Evolutionary conservation across 2,888 invertebrate species (phyloP), one percentile per base, ranked within the genome.

Genomic region (Unio pictorum): DNA sequence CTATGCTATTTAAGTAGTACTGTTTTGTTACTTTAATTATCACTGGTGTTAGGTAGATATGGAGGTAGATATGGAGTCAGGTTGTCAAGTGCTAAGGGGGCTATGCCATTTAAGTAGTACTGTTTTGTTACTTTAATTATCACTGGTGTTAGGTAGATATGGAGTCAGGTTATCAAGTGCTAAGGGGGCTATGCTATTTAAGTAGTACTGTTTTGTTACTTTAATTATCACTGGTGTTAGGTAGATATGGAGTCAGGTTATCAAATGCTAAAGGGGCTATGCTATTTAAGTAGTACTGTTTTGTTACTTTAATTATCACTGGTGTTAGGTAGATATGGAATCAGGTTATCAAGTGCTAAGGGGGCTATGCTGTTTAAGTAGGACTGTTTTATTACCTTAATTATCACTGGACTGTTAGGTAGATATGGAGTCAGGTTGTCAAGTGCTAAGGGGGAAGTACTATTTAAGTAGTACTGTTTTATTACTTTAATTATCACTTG

Each of bases 41-140:
- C 45, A 82, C 84, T 30, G 83, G 82, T 0, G 65, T 87, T 63
- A n/a, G n/a, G n/a, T n/a, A n/a, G n/a, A n/a, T n/a, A n/a, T n/a
- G n/a, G n/a, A 75, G 70, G 28, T 67, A 66, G 82, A 81, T 5
- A 74, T 83, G 60, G 78, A 72, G 55, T 74, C 80, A 8, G 84
- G 80, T 20, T 83, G 84, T 30, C 72, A 78, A 60, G 83, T 83
- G 45, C 54, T 86, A 18, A 72, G 85, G 54, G 85, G 83, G 56
- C 75, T 86, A 1, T 81, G 83, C 69, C 45, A 45, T 45, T 45
- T 3, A 45, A 45, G 45, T 11, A 45, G 15, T 15, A 45, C 11
- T 11, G 45, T 45, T 11, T 11, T 45, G 15, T 45, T 45, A 45
- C 34, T 45, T 45, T 45, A 45, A 45, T 45, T 45, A 15, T 45